phyloP scores from a whole-genome alignment of 2,113 vertebrate species.

The Periophthalmus modestus region DNA sequence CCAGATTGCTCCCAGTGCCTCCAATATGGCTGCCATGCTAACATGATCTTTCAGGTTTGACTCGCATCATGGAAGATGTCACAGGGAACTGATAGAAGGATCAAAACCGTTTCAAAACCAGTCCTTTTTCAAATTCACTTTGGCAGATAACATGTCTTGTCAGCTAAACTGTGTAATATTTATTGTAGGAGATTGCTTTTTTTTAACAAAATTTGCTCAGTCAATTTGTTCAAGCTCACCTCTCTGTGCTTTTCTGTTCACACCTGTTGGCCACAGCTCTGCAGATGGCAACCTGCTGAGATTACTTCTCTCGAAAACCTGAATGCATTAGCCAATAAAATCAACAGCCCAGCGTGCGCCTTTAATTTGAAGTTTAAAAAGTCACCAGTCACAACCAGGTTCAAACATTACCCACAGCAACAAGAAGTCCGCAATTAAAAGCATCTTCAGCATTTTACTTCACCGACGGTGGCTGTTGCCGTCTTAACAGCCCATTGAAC shows the following conservation, averaged over 20 bases:
- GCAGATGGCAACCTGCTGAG: constrained; percentile 11
- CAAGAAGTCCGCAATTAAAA: constrained; percentile 11
- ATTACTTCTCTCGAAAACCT: not conserved
- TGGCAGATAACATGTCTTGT: constrained; percentile 17
- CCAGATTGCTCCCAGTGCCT: constrained; percentile 11
- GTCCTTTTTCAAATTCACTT: constrained; percentile 7
- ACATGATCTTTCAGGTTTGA: constrained; percentile 37
- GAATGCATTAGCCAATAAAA: not conserved
- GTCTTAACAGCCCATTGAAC: constrained; percentile 7
- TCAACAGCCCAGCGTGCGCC: not conserved
- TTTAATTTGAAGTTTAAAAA: constrained; percentile 17
- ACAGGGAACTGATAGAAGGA: constrained; percentile 27
- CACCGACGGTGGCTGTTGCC: constrained; percentile 1
- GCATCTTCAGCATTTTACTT: constrained; percentile 5
- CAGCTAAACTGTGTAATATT: constrained; percentile 13
- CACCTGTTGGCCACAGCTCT: constrained; percentile 15
- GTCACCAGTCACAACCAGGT: constrained; percentile 9
- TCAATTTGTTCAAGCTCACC: constrained; percentile 3
- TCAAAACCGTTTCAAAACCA: constrained; percentile 24
- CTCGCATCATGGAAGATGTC: constrained; percentile 22
- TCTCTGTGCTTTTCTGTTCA: constrained; percentile 8
- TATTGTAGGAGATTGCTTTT: not conserved
- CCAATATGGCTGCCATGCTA: constrained; percentile 13
- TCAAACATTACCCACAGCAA: constrained; percentile 6
- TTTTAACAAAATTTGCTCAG: not conserved